Base-by-base conservation (phyloP, 2,797 vertebrate genomes). In the Falco cherrug region DNA sequence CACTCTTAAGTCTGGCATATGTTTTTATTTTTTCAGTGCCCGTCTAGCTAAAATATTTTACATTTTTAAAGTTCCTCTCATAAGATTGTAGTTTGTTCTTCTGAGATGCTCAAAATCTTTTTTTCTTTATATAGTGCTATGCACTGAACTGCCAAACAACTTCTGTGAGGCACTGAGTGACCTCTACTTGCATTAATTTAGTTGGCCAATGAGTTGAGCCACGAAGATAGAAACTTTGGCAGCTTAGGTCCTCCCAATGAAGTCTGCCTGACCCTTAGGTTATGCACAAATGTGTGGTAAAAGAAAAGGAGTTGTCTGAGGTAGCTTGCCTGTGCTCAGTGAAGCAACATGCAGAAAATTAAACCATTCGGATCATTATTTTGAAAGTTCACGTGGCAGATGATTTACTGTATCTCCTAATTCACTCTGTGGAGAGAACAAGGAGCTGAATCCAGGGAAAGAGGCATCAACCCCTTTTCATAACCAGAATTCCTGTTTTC, bases 191-290 rank as follows among this genome's bases (percentile, higher is more conserved):
- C 15, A 17, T 28, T 82, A 29, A 61, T 61, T 75, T 71, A 6
- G 11, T n/a, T 59, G 41, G 11, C 14, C 28, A 78, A 78, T 53
- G 43, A 50, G 20, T 33, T 60, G 16, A 16, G 51, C 53, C 33
- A 5, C 41, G 12, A 9, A 6, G 17, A 61, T 37, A 65, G 22
- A 70, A 89, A 56, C 20, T 15, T 67, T 19, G 35, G 35, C 59
- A 60, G 37, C 5, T 85, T 54, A 17, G 16, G 13, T 39, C 11
- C 7, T 5, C n/a, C 6, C 0, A 1, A 4, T 3, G 1, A 53
- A 74, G 19, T 56, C n/a, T 74, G 12, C 11, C 26, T 86, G 15
- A 31, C 22, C 19, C 24, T 51, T 37, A 41, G 61, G 24, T 64
- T 2, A 1, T 8, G 14, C 39, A 73, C 25, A 83, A 37, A 74